Evolutionary conservation across 2,797 vertebrate genomes (phyloP).

Genomic region (Typhlichthys eigenmanni): DNA sequence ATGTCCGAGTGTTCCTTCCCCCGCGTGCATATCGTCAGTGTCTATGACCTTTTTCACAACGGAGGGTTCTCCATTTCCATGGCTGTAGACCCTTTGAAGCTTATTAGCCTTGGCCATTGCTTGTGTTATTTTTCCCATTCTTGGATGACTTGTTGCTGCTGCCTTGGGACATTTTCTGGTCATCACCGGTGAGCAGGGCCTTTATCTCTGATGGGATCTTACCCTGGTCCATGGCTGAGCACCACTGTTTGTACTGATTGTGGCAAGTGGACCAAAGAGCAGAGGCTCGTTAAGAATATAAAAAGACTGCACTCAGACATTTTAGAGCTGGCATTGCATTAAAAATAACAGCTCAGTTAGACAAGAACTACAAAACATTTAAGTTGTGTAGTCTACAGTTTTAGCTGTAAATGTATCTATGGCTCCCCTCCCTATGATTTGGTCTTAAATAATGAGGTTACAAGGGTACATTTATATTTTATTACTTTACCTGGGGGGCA

Average conservation of each 20-base stretch:
- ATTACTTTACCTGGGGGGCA: no score
- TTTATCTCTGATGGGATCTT: constrained; percentile 99
- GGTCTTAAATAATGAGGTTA: no score
- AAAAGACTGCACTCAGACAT: no score
- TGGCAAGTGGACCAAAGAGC: no score
- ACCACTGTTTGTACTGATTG: constrained; percentile 97
- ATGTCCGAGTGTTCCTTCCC: background rate
- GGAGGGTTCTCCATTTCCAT: constrained; percentile 3
- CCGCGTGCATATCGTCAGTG: background rate
- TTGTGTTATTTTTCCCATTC: constrained; percentile 77
- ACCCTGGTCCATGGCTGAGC: constrained; percentile 96
- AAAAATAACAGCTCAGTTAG: no score
- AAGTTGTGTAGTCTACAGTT: no score
- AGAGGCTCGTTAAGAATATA: no score
- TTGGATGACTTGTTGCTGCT: constrained; percentile 79
- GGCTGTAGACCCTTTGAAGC: background rate
- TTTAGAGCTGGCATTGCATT: no score
- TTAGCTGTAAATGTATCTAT: no score
- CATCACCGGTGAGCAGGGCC: constrained; percentile 92
- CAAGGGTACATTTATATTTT: no score
- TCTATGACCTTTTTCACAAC: constrained; percentile 7
- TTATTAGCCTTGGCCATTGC: constrained; percentile 78
- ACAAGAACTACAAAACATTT: no score
- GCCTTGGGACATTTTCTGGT: constrained; percentile 82
- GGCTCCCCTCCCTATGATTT: no score